Base-by-base conservation (phyloP, 2,797 vertebrate genomes). In the Phylloscopus collybita region DNA sequence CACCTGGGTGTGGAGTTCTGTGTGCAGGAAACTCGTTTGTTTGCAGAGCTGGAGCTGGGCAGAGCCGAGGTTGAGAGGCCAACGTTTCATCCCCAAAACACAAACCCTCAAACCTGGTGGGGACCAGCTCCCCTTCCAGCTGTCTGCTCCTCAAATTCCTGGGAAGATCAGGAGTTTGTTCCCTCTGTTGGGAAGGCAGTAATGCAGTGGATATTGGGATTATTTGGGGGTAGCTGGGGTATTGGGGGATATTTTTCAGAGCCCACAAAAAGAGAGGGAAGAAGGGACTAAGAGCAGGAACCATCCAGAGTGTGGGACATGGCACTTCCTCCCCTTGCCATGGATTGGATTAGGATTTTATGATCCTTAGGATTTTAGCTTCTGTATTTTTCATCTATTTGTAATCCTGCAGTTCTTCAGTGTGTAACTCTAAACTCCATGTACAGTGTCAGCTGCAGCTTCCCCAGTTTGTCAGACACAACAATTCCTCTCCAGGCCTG, bases 11-110 rank as follows among this genome's bases (percentile, higher is more conserved):
- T 95, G 96, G 94, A 80, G 96, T 81, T 93, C 44, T 19, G 88
- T 95, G 91, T 85, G 90, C 93, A 90, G 93, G 79, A 69, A 95
- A 95, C 92, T 97, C 97, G 94, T 97, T 98, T 96, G 78, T 97
- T 93, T 94, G 81, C 75, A 56, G 72, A 93, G 95, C 94, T 95
- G 86, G 9, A 47, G 95, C 89, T 85, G 94, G 94, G 81, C 32
- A 12, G 80, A 84, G 96, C 51, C 57, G 71, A 80, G 95, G 88
- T 42, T 5, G 16, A 92, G 82, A 96, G 95, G 97, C 40, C 79
- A 71, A 12, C 13, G 93, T 72, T 96, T 96, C 91, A 60, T 38
- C 91, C 66, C 69, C 53, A 30, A 67, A 96, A 88, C 32, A 83
- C 72, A 87, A 90, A 80, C 67, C 59, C 73, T 85, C 94, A 42